Conservation (phyloP, 2,888 invertebrate genomes). For the Cactoblastis cactorum region DNA sequence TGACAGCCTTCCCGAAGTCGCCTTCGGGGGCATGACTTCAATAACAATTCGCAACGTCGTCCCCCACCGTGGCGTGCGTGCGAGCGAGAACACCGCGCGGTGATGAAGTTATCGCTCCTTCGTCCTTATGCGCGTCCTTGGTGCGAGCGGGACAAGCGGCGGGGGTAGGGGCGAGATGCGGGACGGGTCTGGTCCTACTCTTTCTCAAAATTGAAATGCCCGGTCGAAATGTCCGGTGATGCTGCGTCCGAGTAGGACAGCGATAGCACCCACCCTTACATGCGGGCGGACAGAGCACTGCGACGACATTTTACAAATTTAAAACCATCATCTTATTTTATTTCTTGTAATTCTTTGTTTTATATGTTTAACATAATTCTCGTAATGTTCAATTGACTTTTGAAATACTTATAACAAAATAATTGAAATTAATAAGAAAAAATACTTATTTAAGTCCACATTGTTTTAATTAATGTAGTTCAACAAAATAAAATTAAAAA, state of each 20-base stretch:
- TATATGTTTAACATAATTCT: neutral
- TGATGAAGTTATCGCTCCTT: constrained; percentile 81
- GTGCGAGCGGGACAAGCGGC: constrained; percentile 63
- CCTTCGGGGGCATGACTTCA: constrained; percentile 80
- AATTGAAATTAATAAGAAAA: neutral
- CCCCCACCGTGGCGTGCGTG: constrained; percentile 74
- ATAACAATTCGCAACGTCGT: constrained; percentile 80
- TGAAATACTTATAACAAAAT: neutral
- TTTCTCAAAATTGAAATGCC: constrained; percentile 81
- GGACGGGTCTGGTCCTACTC: constrained; percentile 72
- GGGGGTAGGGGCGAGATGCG: constrained; percentile 49
- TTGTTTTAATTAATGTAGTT: no score
- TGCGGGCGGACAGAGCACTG: constrained; percentile 73
- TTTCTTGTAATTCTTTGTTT: constrained; percentile 16
- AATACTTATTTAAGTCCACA: no score
- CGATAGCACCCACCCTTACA: constrained; percentile 77
- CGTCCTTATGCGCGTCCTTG: constrained; percentile 79
- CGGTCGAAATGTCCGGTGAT: constrained; percentile 80
- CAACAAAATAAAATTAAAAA: neutral
- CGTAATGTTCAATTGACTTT: neutral
- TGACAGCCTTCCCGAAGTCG: constrained; percentile 79
- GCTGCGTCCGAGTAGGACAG: constrained; percentile 78
- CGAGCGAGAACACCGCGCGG: constrained; percentile 69
- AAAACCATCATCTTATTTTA: constrained; percentile 58
- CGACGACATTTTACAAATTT: constrained; percentile 73